Evolutionary conservation across 2,888 invertebrate species (phyloP).

Genomic region (Balanococcus diminutus): DNA sequence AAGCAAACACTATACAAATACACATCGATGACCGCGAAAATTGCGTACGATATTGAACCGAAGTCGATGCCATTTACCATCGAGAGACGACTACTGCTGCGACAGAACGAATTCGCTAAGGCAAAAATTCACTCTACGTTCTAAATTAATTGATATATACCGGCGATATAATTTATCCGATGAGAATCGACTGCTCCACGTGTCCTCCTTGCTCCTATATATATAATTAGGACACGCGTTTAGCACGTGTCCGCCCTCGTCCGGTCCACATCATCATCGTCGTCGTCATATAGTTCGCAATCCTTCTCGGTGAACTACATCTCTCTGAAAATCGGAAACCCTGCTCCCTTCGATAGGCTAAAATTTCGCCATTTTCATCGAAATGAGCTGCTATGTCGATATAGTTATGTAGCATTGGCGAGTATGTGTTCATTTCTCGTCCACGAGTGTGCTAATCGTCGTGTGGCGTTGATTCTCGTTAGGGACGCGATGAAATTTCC

Average conservation of each 20-base stretch:
- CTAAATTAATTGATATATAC: slow-evolving; percentile 20
- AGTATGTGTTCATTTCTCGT: not conserved
- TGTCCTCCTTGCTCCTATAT: not conserved
- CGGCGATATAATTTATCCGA: not conserved
- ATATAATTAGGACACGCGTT: slow-evolving; percentile 24
- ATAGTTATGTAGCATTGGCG: not conserved
- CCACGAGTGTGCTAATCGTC: not conserved
- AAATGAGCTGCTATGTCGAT: not conserved
- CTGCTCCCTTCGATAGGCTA: not conserved
- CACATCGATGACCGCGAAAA: not conserved
- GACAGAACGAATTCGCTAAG: not conserved
- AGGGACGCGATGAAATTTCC: not conserved
- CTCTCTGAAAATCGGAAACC: no score
- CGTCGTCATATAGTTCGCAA: no score
- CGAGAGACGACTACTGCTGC: no score
- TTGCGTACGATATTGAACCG: not conserved
- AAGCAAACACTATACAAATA: not conserved
- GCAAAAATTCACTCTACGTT: not conserved
- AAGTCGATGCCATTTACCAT: not conserved
- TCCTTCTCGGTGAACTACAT: no score
- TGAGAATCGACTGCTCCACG: slow-evolving; percentile 4
- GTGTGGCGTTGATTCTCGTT: not conserved
- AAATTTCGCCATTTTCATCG: not conserved
- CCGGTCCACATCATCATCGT: not conserved
- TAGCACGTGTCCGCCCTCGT: not conserved